Evolutionary conservation across 2,113 vertebrate genomes (phyloP).

Genomic region (Gnathonemus longibarbis): DNA sequence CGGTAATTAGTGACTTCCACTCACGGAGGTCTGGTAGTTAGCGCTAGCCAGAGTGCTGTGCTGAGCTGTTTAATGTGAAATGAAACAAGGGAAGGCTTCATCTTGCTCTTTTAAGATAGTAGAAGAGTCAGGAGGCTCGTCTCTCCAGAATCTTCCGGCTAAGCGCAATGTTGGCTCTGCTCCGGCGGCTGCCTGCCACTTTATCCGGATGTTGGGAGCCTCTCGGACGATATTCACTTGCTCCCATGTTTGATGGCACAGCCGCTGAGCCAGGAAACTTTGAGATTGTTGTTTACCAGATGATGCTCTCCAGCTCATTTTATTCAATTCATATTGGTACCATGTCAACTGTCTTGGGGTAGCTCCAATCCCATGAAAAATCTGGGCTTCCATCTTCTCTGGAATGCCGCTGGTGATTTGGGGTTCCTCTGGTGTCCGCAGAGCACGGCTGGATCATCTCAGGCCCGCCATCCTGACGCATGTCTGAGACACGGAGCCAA

Average conservation of each 20-base stretch:
- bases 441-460: neutral
- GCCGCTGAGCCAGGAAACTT: neutral
- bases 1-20: neutral
- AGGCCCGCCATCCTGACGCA: neutral
- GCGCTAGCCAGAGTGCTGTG: neutral
- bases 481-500: neutral
- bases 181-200: neutral
- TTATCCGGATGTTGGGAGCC: neutral
- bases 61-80: neutral
- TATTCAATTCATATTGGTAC: neutral
- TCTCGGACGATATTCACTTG: neutral
- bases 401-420: neutral
- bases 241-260: neutral
- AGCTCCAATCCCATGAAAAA: neutral
- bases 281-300: neutral
- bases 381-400: neutral
- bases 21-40: neutral
- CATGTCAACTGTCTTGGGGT: neutral
- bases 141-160: neutral
- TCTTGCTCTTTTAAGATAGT: conserved; percentile 3
- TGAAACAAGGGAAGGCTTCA: neutral
- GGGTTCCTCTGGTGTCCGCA: neutral
- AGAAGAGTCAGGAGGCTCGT: neutral
- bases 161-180: neutral
- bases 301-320: neutral